These are phyloP conservation scores for Lordiphosa andalusiaca DNA, from an alignment of 2,888 invertebrate species.

Conservation along the genomic window DNA sequence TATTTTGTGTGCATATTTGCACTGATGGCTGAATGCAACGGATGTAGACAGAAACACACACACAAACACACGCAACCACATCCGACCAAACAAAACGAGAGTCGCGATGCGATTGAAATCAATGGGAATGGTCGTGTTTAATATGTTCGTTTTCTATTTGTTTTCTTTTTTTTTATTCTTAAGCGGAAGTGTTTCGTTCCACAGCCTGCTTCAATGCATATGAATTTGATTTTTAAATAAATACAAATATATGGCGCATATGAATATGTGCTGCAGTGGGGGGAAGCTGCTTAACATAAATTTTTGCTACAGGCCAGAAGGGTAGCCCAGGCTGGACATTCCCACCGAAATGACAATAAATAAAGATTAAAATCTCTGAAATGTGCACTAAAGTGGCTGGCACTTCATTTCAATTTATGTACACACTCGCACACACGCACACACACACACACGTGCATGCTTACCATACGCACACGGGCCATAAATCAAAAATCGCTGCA, in stretches of 20 bases:
- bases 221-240: conserved; percentile 5
- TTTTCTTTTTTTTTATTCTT: conserved; percentile 5
- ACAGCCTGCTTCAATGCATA: conserved; percentile 14
- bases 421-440: conserved; percentile 24
- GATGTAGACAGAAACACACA: conserved; percentile 22
- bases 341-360: conserved; percentile 53
- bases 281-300: conserved; percentile 41
- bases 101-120: conserved; percentile 13
- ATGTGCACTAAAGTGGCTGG: conserved; percentile 67
- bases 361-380: conserved; percentile 72
- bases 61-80: conserved; percentile 31
- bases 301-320: conserved; percentile 24
- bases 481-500: conserved; percentile 66
- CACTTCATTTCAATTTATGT: conserved; percentile 72
- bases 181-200: conserved; percentile 15
- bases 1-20: conserved; percentile 51
- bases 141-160: neutral
- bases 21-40: conserved; percentile 49
- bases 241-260: too few relatives aligned
- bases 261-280: neutral
- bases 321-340: conserved; percentile 17
- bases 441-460: neutral
- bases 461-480: conserved; percentile 4
- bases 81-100: conserved; percentile 45
- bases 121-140: conserved; percentile 11